phyloP scores from a whole-genome alignment of 2,888 invertebrate species.

The Myopa testacea region DNA sequence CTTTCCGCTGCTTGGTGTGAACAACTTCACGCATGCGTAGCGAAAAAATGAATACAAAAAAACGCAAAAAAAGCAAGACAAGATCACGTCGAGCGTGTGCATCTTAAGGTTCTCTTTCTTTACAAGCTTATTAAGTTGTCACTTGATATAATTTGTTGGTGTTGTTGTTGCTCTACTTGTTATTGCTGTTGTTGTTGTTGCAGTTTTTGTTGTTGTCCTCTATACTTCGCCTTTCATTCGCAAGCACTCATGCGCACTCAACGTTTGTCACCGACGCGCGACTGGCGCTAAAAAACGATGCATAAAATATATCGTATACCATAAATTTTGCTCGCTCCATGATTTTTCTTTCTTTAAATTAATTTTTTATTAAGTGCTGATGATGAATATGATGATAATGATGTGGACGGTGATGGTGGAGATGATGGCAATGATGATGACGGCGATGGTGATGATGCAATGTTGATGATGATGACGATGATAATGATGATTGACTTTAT shows the following conservation, averaged over 20 bases:
- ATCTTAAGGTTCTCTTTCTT: not conserved
- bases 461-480: too few relatives aligned
- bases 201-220: too few relatives aligned
- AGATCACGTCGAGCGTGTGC: not conserved
- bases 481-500: not conserved
- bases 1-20: too few relatives aligned
- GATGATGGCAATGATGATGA: not conserved
- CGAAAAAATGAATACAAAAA: not conserved
- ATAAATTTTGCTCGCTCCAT: too few relatives aligned
- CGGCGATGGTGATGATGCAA: not conserved
- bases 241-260: conserved; percentile 19
- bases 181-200: not conserved
- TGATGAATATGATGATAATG: not conserved
- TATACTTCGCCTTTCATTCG: conserved; percentile 14
- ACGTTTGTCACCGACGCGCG: conserved; percentile 3
- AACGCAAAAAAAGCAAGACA: not conserved
- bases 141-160: conserved; percentile 26
- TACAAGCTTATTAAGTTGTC: conserved; percentile 23
- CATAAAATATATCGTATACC: too few relatives aligned
- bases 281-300: not conserved
- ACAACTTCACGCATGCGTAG: conserved; percentile 12
- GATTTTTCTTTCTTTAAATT: not conserved
- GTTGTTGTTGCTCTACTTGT: not conserved
- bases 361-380: conserved; percentile 10
- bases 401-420: too few relatives aligned